Evolutionary conservation across 2,888 invertebrate species (phyloP), one percentile per base, ranked within the genome.

Genomic region (Muscina levida): DNA sequence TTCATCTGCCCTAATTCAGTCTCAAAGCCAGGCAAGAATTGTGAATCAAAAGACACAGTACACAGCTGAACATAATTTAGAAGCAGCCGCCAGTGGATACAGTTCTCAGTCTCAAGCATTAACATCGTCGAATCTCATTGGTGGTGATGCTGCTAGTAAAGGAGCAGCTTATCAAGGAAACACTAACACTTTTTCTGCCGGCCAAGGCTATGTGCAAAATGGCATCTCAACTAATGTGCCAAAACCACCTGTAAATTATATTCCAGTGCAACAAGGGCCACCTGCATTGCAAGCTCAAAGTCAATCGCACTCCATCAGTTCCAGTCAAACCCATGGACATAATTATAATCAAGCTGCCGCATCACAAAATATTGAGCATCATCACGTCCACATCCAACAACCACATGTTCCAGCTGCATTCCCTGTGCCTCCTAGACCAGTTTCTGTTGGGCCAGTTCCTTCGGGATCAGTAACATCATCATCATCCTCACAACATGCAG

Each of bases 1-100:
- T 5, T 75, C 82, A 1, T 71, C 79, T 10, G 81, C 74, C 42
- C 42, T 84, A 0, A 82, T 86, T 15, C 80, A 82, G 53, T 71
- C 82, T 1, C 86, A 86, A 65, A 84, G 84, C 1, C 53, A 79
- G 3, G 85, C 83, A 15, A 82, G 86, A 82, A 85, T 86, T 81
- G 80, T 85, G 2, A 85, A 85, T 31, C 83, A 83, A 5, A 82
- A 83, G n/a, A 62, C 22, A 11, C 66, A 73, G 15, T 22, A 68
- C 48, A 17, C 31, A 3, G 26, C 37, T 0, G 71, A 77, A 13
- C 72, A 82, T n/a, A 74, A 67, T 46, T 31, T 81, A 31, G 82
- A 78, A 5, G 22, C 77, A 13, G 74, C 83, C 8, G 79, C 72
- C 59, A 81, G 82, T 57, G 77, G 76, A 39, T 24, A 72, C 44